phyloP scores from a whole-genome alignment of 2,888 invertebrate species.

The Leptogaster cylindrica region DNA sequence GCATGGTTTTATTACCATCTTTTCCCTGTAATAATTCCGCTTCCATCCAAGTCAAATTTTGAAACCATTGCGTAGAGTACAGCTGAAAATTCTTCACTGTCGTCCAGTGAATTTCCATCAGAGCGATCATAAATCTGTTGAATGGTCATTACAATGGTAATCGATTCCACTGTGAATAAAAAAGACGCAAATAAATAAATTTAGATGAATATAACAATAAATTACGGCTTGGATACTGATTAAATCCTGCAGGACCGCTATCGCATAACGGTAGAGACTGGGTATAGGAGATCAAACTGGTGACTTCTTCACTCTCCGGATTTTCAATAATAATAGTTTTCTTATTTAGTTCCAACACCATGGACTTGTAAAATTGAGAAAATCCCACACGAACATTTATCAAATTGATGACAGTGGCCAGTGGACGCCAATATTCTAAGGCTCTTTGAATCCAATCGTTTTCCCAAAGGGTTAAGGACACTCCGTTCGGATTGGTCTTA shows the following conservation, averaged over 20 bases:
- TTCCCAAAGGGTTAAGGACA: constrained; percentile 71
- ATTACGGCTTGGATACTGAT: constrained; percentile 61
- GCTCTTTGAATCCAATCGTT: constrained; percentile 72
- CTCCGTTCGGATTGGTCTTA: constrained; percentile 66
- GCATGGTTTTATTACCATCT: constrained; percentile 63
- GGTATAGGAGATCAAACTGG: constrained; percentile 65
- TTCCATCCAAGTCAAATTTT: constrained; percentile 74
- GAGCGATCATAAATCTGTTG: constrained; percentile 65
- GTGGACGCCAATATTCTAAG: constrained; percentile 67
- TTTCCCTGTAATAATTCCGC: constrained; percentile 55
- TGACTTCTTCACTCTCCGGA: constrained; percentile 71
- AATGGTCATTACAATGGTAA: constrained; percentile 68
- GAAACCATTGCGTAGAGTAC: constrained; percentile 72
- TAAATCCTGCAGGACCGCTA: constrained; percentile 52
- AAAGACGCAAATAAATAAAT: no score
- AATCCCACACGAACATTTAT: constrained; percentile 72
- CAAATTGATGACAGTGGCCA: constrained; percentile 73
- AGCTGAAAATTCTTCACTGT: constrained; percentile 71
- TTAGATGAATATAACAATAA: no score
- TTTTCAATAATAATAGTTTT: constrained; percentile 76
- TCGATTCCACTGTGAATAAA: constrained; percentile 65
- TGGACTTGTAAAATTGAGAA: constrained; percentile 64
- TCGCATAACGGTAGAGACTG: constrained; percentile 58
- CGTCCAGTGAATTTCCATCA: constrained; percentile 57
- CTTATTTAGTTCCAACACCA: constrained; percentile 63